Evolutionary conservation across 2,888 invertebrate species (phyloP), one percentile per base, ranked within the genome.

Genomic region (Drosophila incognita): DNA sequence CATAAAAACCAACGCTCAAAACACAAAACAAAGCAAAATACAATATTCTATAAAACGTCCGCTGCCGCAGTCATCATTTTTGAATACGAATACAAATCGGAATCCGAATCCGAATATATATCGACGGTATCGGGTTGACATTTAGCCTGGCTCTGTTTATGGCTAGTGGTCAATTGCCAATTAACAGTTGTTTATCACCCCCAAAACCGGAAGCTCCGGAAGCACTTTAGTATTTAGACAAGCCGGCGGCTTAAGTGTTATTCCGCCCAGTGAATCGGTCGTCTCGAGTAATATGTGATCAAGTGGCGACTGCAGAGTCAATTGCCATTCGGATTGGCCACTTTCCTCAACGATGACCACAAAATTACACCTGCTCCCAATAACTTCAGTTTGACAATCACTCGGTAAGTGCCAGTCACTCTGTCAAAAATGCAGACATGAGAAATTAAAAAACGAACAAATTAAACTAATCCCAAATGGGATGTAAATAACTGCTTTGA

Each of bases 111-210:
- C 11, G 21, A 13, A 42, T 21, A 21, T 27, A 60, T 61, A 52
- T 66, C 38, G 33, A 48, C 38, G 38, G 58, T 61, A 73, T 69
- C 74, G 69, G 70, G 46, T 35, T 66, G 29, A 53, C 61, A 62
- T 65, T 74, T 68, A 71, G 54, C 60, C 51, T 53, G 64, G 66
- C 77, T 67, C 74, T 74, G 73, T 74, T 76, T 67, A 76, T 69
- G 54, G 58, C 29, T 53, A 64, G 77, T 76, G 76, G 63, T 52
- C 65, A 72, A 76, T 64, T 59, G 60, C 72, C 68, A 76, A 74
- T 81, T 72, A 72, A 72, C 69, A 63, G 35, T 38, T 76, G 68
- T 70, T 69, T 74, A 53, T 61, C 35, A 66, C 49, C 31, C 46
- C 38, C 11, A n/a, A 38, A 35, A 49, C 36, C 18, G 38, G 65